Conservation (phyloP, 2,888 invertebrate genomes). For the Agrenia bidenticulata region DNA sequence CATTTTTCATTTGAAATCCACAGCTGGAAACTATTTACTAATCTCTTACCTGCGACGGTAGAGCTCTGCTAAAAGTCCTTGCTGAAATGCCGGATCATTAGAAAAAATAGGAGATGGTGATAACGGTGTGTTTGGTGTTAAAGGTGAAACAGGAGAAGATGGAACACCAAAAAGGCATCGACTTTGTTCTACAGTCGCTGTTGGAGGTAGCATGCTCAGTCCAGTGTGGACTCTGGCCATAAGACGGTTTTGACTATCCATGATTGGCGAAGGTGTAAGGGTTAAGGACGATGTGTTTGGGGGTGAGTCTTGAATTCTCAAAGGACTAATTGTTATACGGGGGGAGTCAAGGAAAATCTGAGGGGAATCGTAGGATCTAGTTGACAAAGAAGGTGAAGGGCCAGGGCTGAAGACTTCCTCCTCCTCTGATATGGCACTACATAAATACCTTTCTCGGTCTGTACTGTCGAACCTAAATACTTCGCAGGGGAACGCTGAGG, state of each 20-base stretch:
- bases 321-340: constrained; percentile 54
- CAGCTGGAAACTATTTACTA: neutral
- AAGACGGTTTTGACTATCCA: constrained; percentile 62
- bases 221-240: constrained; percentile 56
- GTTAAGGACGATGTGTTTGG: constrained; percentile 42
- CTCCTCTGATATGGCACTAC: constrained; percentile 57
- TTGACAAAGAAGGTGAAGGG: constrained; percentile 52
- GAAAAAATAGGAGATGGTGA: constrained; percentile 57
- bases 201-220: constrained; percentile 56
- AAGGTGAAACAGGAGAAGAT: constrained; percentile 63
- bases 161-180: constrained; percentile 56
- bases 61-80: constrained; percentile 52
- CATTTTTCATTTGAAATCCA: no score
- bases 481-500: constrained; percentile 55
- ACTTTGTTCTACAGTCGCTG: constrained; percentile 57
- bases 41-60: constrained; percentile 54
- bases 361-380: constrained; percentile 62
- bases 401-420: constrained; percentile 63
- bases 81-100: constrained; percentile 63
- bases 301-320: constrained; percentile 44
- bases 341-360: constrained; percentile 59
- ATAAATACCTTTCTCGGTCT: constrained; percentile 55
- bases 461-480: constrained; percentile 61
- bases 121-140: constrained; percentile 58
- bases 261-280: constrained; percentile 54